Evolutionary conservation across 2,888 invertebrate genomes (phyloP).

Genomic region (Nymphalis polychloros): DNA sequence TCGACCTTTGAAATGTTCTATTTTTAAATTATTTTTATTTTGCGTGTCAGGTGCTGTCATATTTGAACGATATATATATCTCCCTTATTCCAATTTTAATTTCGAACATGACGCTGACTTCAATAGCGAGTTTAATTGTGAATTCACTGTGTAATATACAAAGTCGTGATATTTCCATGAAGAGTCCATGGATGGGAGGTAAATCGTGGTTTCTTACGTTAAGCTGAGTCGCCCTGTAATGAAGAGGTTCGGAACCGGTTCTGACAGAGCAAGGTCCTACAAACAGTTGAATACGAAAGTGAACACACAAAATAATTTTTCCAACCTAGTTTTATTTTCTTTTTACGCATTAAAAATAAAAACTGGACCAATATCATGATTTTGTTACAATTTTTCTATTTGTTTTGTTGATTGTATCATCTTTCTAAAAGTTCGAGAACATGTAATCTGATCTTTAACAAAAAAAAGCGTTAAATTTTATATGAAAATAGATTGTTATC

Average conservation of each 20-base stretch:
- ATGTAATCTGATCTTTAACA: conserved; percentile 40
- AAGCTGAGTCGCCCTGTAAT: conserved; percentile 48
- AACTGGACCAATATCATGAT: background rate
- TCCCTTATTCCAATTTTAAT: conserved; percentile 21
- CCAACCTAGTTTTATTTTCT: conserved; percentile 21
- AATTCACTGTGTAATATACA: conserved; percentile 34
- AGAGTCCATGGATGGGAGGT: conserved; percentile 35
- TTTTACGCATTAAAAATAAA: background rate
- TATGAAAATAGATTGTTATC: conserved; percentile 24
- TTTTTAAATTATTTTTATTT: background rate
- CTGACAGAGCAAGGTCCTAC: conserved; percentile 43
- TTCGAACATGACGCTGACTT: conserved; percentile 17
- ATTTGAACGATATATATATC: background rate
- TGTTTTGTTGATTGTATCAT: too few relatives aligned
- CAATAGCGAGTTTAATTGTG: conserved; percentile 30
- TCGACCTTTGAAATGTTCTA: background rate
- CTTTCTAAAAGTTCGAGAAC: conserved; percentile 35
- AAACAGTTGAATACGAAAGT: conserved; percentile 27
- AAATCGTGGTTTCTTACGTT: conserved; percentile 45
- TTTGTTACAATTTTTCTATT: background rate
- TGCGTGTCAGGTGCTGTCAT: background rate
- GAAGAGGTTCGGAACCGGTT: conserved; percentile 66
- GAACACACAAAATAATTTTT: conserved; percentile 33
- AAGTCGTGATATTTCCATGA: conserved; percentile 37
- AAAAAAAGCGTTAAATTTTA: conserved; percentile 37